Evolutionary conservation across 2,113 vertebrate species (phyloP).

Genomic region (Melanostigma gelatinosum): DNA sequence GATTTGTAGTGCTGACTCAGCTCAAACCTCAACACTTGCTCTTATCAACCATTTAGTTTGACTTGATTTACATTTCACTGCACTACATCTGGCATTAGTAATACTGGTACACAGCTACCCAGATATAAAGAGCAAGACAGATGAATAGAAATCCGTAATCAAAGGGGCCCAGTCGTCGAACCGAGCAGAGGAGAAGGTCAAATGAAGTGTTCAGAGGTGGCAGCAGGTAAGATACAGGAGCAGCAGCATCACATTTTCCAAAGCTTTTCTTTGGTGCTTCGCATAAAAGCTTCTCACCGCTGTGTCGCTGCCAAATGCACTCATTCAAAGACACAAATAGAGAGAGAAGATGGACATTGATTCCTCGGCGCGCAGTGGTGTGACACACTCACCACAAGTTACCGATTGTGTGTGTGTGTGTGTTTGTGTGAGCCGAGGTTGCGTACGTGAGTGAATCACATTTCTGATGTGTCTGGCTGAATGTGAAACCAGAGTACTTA

Average conservation of each 20-base stretch:
- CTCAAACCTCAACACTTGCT: background rate
- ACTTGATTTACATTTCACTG: background rate
- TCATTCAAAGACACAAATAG: conserved; percentile 35
- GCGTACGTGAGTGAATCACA: conserved; percentile 1
- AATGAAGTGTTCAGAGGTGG: conserved; percentile 27
- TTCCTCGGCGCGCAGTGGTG: conserved; percentile 31
- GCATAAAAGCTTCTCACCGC: conserved; percentile 43
- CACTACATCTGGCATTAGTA: background rate
- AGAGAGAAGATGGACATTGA: conserved; percentile 57
- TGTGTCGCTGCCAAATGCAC: conserved; percentile 42
- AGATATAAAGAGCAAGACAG: conserved; percentile 9
- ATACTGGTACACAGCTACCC: background rate
- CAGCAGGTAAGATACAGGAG: background rate
- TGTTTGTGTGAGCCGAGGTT: background rate
- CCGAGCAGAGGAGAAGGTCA: conserved; percentile 27
- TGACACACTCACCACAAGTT: conserved; percentile 27
- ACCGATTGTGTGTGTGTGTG: conserved; percentile 4
- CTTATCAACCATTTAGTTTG: background rate
- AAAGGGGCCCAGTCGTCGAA: conserved; percentile 8
- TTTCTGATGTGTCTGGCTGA: conserved; percentile 3
- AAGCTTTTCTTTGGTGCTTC: conserved; percentile 18
- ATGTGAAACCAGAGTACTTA: conserved; percentile 19
- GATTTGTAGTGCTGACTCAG: background rate
- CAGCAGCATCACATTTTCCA: conserved; percentile 21
- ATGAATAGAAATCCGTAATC: conserved; percentile 6